Conservation (phyloP, 2,113 vertebrate genomes). For the Thamnophis sirtalis region DNA sequence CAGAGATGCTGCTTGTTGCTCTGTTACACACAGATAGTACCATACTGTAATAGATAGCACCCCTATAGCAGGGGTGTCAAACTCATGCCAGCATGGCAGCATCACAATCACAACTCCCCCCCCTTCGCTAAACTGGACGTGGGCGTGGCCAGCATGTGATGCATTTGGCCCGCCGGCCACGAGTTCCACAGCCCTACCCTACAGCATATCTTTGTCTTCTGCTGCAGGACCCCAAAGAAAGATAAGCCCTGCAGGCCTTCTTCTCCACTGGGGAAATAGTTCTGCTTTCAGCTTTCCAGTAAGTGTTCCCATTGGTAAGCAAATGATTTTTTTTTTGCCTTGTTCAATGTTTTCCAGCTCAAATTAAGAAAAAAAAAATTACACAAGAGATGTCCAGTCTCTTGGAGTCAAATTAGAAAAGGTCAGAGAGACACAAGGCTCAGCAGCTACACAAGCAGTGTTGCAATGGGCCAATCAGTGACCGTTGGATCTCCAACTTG, state of each 20-base stretch:
- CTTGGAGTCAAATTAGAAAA: not conserved
- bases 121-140: too few relatives aligned
- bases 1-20: not conserved
- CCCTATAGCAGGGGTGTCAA: not conserved
- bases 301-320: not conserved
- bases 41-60: not conserved
- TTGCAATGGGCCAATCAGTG: not conserved
- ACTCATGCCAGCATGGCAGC: fast-evolving
- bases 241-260: not conserved
- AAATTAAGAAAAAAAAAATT: not conserved
- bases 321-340: not conserved
- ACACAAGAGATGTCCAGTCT: not conserved
- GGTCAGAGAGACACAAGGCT: not conserved
- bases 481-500: not conserved
- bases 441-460: not conserved
- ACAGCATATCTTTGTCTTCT: not conserved
- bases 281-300: not conserved
- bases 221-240: not conserved
- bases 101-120: too few relatives aligned
- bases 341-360: not conserved
- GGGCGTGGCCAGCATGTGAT: too few relatives aligned
- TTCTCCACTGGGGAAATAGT: not conserved
- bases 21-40: not conserved
- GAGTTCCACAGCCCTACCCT: too few relatives aligned
- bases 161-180: too few relatives aligned